Conservation (phyloP, 2,113 vertebrate genomes). For the Climacteris rufus region DNA sequence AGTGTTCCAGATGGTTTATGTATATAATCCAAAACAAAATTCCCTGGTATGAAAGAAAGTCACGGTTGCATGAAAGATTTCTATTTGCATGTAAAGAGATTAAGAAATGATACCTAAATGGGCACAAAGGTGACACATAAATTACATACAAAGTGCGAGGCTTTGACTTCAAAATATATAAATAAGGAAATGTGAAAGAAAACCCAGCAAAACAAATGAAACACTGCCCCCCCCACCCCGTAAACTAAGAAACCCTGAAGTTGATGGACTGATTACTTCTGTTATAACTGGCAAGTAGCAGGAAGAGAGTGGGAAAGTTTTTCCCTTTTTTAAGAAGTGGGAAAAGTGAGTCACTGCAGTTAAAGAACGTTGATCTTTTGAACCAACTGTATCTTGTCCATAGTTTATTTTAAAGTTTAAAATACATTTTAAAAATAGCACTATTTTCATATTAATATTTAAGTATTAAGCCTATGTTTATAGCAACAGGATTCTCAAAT, state of each 20-base stretch:
- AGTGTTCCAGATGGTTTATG: neutral
- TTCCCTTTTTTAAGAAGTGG: neutral
- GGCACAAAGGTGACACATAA: neutral
- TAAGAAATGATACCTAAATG: neutral
- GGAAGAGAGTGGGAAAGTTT: neutral
- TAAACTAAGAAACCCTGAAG: neutral
- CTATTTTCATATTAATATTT: slow-evolving; percentile 36
- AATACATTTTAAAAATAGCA: neutral
- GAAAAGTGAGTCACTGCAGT: neutral
- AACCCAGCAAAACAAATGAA: neutral
- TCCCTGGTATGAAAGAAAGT: neutral
- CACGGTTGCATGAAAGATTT: neutral
- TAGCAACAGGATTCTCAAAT: neutral
- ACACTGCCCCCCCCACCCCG: too few species aligned
- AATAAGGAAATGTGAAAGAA: neutral
- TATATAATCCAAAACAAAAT: neutral
- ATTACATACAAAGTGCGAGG: neutral
- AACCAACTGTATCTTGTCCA: neutral
- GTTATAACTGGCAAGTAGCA: neutral
- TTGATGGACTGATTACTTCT: neutral
- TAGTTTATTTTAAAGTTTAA: slow-evolving; percentile 22
- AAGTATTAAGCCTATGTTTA: neutral
- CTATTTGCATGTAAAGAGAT: neutral
- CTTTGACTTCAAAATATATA: neutral
- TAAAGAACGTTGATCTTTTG: neutral